Base-by-base conservation (phyloP, 2,888 invertebrate species). In the Lochmaea capreae region DNA sequence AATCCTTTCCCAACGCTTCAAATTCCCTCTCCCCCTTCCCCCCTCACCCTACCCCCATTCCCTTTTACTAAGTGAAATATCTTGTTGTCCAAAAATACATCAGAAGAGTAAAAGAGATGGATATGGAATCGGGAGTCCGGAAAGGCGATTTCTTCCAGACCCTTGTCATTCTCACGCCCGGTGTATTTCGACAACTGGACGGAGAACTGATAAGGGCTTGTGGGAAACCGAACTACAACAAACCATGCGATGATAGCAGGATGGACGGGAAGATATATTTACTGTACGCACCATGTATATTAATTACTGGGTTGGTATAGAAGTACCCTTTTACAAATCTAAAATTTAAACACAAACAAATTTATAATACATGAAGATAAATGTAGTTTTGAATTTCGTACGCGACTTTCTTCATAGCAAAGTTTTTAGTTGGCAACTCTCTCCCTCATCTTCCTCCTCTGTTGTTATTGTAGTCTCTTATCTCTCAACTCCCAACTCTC, bases 171-270 rank as follows among this genome's bases (percentile, higher is more conserved):
- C 95, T 93, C 93, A 91, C 92, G 94, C 94, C 96, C 94, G 94
- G 93, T 96, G 92, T 92, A 90, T 89, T 89, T 86, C 89, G 87
- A 92, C 93, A 87, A 96, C 96, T 96, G 96, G 96, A 97, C 96
- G 96, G 96, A 97, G 96, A 96, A 96, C 95, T 96, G 96, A 96
- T 96, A 96, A 96, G 96, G 96, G 96, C 95, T 91, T 92, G 93
- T 92, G 92, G 90, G 89, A 89, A 87, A 89, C 88, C 89, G 87
- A 89, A 83, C 84, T 83, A 88, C 90, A 86, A 70, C 78, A 71
- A 46, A 62, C 63, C 67, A 63, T 68, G 54, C 71, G 43, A 73
- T 65, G 18, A 71, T 42, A 59, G 33, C 57, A 65, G 49, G 49
- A 71, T 43, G 33, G 58, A 52, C 16, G n/a, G 52, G 22, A 14